These are phyloP conservation scores for Drosophila watanabei DNA, from an alignment of 1,140 invertebrate genomes.

Conservation along the genomic window DNA sequence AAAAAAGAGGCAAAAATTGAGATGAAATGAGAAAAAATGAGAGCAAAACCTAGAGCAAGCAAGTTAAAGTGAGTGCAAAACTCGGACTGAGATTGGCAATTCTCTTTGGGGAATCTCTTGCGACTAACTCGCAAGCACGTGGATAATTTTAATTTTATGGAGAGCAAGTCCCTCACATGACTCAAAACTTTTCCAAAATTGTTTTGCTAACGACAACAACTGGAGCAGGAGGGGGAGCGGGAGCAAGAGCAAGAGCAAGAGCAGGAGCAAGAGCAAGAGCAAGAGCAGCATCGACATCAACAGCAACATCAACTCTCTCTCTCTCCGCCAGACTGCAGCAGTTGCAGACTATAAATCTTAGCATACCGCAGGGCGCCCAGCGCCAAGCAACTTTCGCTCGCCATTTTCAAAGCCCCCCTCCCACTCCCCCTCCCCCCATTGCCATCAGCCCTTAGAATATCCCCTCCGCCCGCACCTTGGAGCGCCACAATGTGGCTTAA, in stretches of 20 bases:
- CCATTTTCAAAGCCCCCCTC: neutral
- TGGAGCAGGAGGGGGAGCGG: conserved; percentile 7
- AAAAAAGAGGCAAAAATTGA: neutral
- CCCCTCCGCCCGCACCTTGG: conserved; percentile 14
- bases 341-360: conserved; percentile 78
- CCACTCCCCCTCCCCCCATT: neutral
- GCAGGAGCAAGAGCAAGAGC: neutral
- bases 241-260: neutral
- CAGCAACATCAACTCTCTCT: conserved; percentile 40
- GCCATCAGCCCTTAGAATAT: neutral
- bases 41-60: neutral
- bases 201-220: conserved; percentile 70
- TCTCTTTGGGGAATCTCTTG: conserved; percentile 11
- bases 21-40: neutral
- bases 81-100: neutral
- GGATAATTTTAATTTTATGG: conserved; percentile 80
- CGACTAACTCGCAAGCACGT: conserved; percentile 62
- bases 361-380: conserved; percentile 75
- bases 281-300: conserved; percentile 15
- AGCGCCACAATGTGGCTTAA: conserved; percentile 76
- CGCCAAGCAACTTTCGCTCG: conserved; percentile 54
- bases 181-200: conserved; percentile 74
- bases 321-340: conserved; percentile 43
- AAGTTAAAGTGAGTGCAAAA: conserved; percentile 22
- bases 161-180: conserved; percentile 52